Evolutionary conservation across 2,797 vertebrate species (phyloP), one percentile per base, ranked within the genome.

Genomic region (Acanthurus lineatus): DNA sequence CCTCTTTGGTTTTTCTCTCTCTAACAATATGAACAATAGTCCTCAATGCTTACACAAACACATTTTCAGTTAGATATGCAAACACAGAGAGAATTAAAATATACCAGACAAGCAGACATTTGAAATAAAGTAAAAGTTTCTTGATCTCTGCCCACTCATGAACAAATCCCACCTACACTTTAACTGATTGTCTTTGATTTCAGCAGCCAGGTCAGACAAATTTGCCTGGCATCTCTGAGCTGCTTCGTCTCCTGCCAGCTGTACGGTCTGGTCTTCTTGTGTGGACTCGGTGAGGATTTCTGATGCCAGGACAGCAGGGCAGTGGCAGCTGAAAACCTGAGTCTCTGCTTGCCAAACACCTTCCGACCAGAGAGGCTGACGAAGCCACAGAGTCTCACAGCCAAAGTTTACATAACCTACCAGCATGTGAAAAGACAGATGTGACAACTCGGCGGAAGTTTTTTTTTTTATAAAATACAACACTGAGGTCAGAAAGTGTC

Each of bases 161-260:
- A 81, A 62, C 62, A 69, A 74, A 63, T 62, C 71, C 82, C 85
- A 79, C 75, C 79, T 81, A 84, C 35, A 62, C 64, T 54, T 64
- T 28, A 25, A 38, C 58, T 74, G 77, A 68, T 66, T 68, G 71
- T 44, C 79, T 78, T 47, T 83, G 48, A 86, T 90, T 86, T 84
- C 68, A 77, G 16, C 58, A 66, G 68, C 75, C 83, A 75, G 83
- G 67, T 86, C 68, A 73, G 66, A 82, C 68, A 83, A 82, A 87
- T 25, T 85, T 67, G 67, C 77, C 76, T 66, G 76, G 69, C 68
- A 73, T 76, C 72, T 25, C 47, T 42, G 66, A 75, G 67, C 67
- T 61, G 74, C 85, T 70, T 47, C 6, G 57, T 77, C 68, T 28
- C 22, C 68, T 40, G 66, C 70, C 73, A 54, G 66, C 61, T 69